Evolutionary conservation across 1,140 invertebrate genomes (phyloP).

Genomic region (Neodiprion virginianus): DNA sequence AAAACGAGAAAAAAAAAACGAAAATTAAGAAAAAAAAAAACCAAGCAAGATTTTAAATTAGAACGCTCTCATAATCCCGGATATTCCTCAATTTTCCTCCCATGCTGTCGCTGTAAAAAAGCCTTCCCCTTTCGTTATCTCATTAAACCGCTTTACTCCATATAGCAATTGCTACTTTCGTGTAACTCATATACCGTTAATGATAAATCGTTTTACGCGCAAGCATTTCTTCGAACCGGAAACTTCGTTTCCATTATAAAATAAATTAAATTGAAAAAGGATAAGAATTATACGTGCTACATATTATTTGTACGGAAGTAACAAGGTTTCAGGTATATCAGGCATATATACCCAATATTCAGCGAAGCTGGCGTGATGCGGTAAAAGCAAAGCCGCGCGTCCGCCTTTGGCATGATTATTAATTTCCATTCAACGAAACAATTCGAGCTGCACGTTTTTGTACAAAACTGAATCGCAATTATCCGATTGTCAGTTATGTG

Average conservation of each 20-base stretch:
- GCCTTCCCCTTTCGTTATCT: too few species aligned
- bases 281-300: too few species aligned
- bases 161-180: too few species aligned
- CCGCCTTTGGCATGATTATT: neutral
- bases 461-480: neutral
- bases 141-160: too few species aligned
- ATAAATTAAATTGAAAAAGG: too few species aligned
- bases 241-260: too few species aligned
- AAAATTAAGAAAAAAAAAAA: neutral
- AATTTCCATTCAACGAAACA: neutral
- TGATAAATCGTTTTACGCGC: neutral
- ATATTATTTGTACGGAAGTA: too few species aligned
- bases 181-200: neutral
- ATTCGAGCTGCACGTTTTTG: neutral
- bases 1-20: neutral
- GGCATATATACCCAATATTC: neutral
- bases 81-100: neutral
- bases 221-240: neutral
- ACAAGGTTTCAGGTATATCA: neutral
- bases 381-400: neutral
- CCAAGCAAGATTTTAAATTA: too few species aligned
- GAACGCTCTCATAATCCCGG: too few species aligned
- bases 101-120: neutral
- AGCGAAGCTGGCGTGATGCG: neutral
- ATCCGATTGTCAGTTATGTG: constrained; percentile 2